Evolutionary conservation across 2,113 vertebrate species (phyloP).

Genomic region (Danionella cerebrum): DNA sequence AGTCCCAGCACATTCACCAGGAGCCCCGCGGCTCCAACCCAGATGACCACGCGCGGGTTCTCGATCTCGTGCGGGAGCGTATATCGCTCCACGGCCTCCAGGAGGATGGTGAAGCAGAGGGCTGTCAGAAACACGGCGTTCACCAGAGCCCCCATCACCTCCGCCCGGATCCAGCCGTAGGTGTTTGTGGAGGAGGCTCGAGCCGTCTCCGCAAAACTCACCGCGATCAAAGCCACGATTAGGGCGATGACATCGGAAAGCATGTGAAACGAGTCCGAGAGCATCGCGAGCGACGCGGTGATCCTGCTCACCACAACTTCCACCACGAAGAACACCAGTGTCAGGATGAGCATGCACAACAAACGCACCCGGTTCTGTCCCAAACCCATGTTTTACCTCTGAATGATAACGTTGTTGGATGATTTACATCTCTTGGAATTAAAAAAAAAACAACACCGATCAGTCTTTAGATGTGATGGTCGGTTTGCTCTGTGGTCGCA

Average conservation of each 20-base stretch:
- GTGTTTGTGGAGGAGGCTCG: conserved; percentile 76
- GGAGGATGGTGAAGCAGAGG: conserved; percentile 78
- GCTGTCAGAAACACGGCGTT: conserved; percentile 80
- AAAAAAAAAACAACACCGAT: too few species aligned
- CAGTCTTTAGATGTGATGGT: too few species aligned
- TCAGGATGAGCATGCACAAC: conserved; percentile 75
- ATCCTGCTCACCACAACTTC: conserved; percentile 78
- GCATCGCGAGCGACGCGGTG: conserved; percentile 77
- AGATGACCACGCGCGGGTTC: conserved; percentile 69
- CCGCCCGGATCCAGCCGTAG: conserved; percentile 80
- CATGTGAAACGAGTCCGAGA: conserved; percentile 84
- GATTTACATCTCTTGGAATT: background rate
- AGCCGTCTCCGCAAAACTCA: conserved; percentile 72
- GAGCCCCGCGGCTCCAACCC: conserved; percentile 69
- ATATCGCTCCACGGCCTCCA: conserved; percentile 78
- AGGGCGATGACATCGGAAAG: conserved; percentile 80
- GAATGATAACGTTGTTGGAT: too few species aligned
- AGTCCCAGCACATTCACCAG: conserved; percentile 75
- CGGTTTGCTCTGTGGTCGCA: conserved; percentile 28
- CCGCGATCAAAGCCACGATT: conserved; percentile 74
- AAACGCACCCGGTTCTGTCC: conserved; percentile 63
- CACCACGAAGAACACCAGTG: conserved; percentile 76
- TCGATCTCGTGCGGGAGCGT: conserved; percentile 75
- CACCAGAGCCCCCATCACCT: conserved; percentile 78
- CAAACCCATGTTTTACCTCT: conserved; percentile 36